phyloP scores from a whole-genome alignment of 2,888 invertebrate species.

The Timandra comae region DNA sequence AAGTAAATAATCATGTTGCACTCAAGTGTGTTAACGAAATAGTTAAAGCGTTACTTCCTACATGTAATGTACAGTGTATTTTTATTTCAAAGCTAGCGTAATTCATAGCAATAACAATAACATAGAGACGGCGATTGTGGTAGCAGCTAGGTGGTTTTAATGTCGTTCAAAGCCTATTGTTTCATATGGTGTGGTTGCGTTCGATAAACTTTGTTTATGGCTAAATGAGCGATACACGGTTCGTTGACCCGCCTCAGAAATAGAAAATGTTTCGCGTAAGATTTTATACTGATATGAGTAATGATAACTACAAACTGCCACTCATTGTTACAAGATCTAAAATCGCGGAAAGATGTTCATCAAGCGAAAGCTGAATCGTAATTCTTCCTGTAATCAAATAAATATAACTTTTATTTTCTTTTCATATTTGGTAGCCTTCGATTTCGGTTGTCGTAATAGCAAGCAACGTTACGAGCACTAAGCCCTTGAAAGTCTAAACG shows the following conservation, averaged over 20 bases:
- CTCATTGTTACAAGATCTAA: neutral
- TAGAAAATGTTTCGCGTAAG: slow-evolving; percentile 49
- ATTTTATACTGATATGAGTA: slow-evolving; percentile 43
- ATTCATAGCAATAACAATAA: neutral
- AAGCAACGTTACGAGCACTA: too few relatives aligned
- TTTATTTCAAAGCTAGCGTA: too few relatives aligned
- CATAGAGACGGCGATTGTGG: neutral
- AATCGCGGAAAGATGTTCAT: neutral
- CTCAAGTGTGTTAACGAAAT: neutral
- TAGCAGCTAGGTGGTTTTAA: slow-evolving; percentile 38
- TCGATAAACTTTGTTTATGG: slow-evolving; percentile 73
- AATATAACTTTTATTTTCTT: neutral
- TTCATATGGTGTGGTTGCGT: slow-evolving; percentile 37
- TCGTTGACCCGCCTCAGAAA: slow-evolving; percentile 56
- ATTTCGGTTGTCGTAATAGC: too few relatives aligned
- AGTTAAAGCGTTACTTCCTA: too few relatives aligned
- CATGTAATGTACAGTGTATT: neutral
- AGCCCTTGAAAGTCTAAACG: too few relatives aligned
- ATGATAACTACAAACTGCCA: neutral
- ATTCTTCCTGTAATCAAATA: neutral
- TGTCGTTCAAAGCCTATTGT: slow-evolving; percentile 32
- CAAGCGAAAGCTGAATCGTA: neutral
- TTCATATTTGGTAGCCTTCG: too few relatives aligned
- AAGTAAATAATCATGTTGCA: too few relatives aligned
- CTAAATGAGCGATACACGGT: slow-evolving; percentile 67